Base-by-base conservation (phyloP, 2,113 vertebrate species). In the Alectura lathami region DNA sequence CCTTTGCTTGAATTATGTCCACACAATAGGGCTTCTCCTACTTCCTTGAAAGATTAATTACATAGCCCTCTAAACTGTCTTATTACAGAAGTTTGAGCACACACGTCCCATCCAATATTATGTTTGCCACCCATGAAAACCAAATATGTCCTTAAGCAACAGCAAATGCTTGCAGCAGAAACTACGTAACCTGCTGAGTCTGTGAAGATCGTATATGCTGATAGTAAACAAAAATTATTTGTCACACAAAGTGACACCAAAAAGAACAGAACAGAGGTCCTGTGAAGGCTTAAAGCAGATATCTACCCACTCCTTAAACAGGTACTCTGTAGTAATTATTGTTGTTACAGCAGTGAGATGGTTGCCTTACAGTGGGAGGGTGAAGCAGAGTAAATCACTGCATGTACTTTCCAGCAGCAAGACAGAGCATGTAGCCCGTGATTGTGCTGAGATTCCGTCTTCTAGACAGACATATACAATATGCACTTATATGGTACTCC, bases 391-490 rank as follows among this genome's bases (percentile, higher is more conserved):
- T 30, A 90, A 94, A 93, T 77, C 54, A 64, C 34, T 47, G 8
- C 64, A 54, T 73, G 72, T 27, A 40, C 15, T 85, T 59, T 69
- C 78, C 34, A 66, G 78, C 48, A 76, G 40, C 40, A 87, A 85
- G 94, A 85, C 70, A 69, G 70, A 87, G 67, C 42, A 42, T 1
- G 1, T 26, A 79, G 75, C 38, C 34, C 29, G 20, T 11, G 27
- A 89, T 27, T 48, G n/a, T 73, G 27, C 27, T 79, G 59, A n/a
- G n/a, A n/a, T 59, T 94, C 59, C 94, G 87, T 92, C 89, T 91
- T 50, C 59, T 59, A 54, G 57, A 80, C 29, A 34, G 87, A 89
- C 89, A 83, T 91, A 94, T 87, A 95, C 57, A 74, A 38, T 86
- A 51, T 43, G 17, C 67, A 59, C 70, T 94, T 89, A 93, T 21